Base-by-base conservation (phyloP, 1,140 invertebrate genomes). In the Glossosoma conforme region DNA sequence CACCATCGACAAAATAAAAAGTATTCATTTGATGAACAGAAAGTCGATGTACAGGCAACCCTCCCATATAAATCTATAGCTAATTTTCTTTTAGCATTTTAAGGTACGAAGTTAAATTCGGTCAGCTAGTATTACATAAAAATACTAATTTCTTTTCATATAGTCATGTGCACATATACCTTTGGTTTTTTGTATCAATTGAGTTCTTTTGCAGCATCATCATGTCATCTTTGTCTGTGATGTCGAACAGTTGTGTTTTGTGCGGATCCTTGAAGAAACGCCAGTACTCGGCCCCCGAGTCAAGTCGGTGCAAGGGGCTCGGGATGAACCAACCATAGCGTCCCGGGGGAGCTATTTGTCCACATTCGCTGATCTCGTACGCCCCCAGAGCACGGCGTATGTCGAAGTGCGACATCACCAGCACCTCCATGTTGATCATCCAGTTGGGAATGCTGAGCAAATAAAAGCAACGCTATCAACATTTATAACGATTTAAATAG, bases 271-370 rank as follows among this genome's bases (percentile, higher is more conserved):
- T 60, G 44, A 82, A 80, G 8, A 69, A 65, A n/a, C 67, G 55
- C 78, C 78, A 83, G 44, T 64, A 77, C 3, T 76, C 71, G 28
- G 59, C 40, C 61, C 25, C 14, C 59, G 58, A 45, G 4, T 40
- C 13, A 3, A 38, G 21, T 45, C 58, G 41, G 2, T 63, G 60
- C 28, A 81, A 58, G 50, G 65, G 52, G 45, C 61, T 57, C 0
- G 81, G 82, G 32, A 87, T 77, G 60, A 83, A 89, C 85, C 86
- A 89, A 3, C 84, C 83, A 62, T 84, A 85, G 44, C 84, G 79
- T 30, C 83, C 84, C 1, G 78, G 72, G 4, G 78, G 73, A 4
- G 77, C 75, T 15, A 85, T 63, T 32, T 71, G 75, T 6, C 85
- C 85, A 56, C 72, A 74, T 59, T 84, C 79, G 32, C 77, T 74